phyloP scores from a whole-genome alignment of 2,797 vertebrate genomes.

The Myotis findleyi region DNA sequence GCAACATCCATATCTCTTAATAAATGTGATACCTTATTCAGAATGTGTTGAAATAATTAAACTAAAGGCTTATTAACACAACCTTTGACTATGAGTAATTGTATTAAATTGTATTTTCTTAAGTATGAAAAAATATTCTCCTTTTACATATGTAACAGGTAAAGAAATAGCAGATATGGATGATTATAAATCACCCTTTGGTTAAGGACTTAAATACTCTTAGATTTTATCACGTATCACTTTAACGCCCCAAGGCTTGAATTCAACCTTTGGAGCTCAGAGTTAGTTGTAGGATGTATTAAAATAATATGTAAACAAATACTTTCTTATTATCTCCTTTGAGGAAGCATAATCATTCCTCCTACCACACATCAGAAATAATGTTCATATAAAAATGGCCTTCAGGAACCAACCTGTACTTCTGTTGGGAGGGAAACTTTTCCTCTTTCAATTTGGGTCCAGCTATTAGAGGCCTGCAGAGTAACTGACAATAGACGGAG shows the following conservation, averaged over 20 bases:
- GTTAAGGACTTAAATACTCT: constrained; percentile 15
- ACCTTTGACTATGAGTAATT: background rate
- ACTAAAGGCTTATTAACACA: background rate
- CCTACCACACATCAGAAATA: background rate
- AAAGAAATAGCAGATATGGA: constrained; percentile 36
- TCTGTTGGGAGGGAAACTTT: background rate
- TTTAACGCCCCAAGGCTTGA: background rate
- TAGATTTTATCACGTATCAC: background rate
- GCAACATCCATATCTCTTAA: background rate
- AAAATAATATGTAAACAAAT: background rate
- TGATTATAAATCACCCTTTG: constrained; percentile 40
- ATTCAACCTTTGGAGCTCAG: constrained; percentile 45
- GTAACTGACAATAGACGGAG: background rate
- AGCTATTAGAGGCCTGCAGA: background rate
- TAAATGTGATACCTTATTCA: constrained; percentile 30
- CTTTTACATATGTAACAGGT: constrained; percentile 42
- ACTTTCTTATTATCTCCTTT: background rate
- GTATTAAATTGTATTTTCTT: constrained; percentile 39
- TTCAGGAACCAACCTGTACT: background rate
- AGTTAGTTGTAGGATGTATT: background rate
- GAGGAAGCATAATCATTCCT: background rate
- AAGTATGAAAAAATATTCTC: constrained; percentile 40
- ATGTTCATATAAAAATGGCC: background rate
- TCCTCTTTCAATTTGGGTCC: background rate
- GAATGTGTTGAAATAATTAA: constrained; percentile 24